phyloP scores from a whole-genome alignment of 2,888 invertebrate species.

The Oxycera nigricornis region DNA sequence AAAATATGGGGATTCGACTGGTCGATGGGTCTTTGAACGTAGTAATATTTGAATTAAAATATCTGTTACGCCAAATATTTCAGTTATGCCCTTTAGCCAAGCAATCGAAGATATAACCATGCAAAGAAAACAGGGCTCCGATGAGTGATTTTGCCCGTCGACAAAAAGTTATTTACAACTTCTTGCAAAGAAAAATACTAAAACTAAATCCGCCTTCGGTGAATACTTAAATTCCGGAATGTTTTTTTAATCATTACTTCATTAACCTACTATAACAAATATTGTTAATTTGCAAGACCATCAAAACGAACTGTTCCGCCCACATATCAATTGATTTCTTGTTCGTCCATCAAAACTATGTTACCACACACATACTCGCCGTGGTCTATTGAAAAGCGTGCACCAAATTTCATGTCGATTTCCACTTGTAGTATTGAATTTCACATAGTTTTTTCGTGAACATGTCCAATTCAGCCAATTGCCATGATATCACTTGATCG shows the following conservation, averaged over 20 bases:
- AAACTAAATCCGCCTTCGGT: too few species aligned
- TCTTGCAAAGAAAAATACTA: too few species aligned
- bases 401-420: conserved; percentile 1
- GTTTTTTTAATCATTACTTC: not conserved
- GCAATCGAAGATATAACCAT: too few species aligned
- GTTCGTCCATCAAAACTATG: not conserved
- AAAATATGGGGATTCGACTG: too few species aligned
- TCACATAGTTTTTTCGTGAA: not conserved
- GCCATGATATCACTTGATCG: conserved; percentile 15
- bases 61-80: too few species aligned
- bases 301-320: not conserved
- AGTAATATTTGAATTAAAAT: too few species aligned
- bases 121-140: too few species aligned
- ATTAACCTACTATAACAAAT: not conserved
- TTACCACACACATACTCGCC: not conserved
- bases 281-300: not conserved
- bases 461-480: not conserved
- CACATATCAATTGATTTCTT: not conserved
- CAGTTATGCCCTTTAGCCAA: too few species aligned
- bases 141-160: too few species aligned
- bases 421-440: conserved; percentile 2
- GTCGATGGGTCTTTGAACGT: too few species aligned
- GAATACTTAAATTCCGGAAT: not conserved
- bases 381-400: not conserved
- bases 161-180: too few species aligned